Evolutionary conservation across 2,888 invertebrate genomes (phyloP).

Genomic region (Boloria selene): DNA sequence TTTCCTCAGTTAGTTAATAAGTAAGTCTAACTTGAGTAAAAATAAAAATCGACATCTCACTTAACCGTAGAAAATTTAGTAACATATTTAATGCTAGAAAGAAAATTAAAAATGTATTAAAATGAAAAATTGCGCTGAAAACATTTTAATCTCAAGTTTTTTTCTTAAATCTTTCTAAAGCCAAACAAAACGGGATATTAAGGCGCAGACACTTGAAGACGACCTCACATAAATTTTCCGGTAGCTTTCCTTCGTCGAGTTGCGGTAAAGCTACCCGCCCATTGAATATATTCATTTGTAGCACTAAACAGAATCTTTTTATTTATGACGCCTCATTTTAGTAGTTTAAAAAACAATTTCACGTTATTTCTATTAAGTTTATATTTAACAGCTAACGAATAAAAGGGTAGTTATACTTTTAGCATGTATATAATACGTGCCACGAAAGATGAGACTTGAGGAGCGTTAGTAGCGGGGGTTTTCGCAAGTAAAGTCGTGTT

Average conservation of each 20-base stretch:
- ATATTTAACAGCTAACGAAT: no score
- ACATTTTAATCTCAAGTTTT: conserved; percentile 21
- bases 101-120: conserved; percentile 11
- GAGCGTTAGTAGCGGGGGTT: no score
- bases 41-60: no score
- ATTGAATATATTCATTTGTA: background rate
- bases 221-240: conserved; percentile 39
- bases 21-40: no score
- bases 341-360: background rate
- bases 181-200: conserved; percentile 39
- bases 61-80: no score
- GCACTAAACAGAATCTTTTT: background rate
- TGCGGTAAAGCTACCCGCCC: conserved; percentile 3
- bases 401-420: no score
- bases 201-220: conserved; percentile 36
- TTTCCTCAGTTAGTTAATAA: no score
- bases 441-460: no score
- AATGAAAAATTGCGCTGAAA: conserved; percentile 10
- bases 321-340: no score
- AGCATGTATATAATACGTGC: no score
- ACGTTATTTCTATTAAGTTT: background rate
- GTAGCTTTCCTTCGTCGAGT: conserved; percentile 26
- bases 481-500: no score
- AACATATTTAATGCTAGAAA: background rate
- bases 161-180: conserved; percentile 27